Conservation (phyloP, 2,113 vertebrate species). For the Antechinus flavipes region DNA sequence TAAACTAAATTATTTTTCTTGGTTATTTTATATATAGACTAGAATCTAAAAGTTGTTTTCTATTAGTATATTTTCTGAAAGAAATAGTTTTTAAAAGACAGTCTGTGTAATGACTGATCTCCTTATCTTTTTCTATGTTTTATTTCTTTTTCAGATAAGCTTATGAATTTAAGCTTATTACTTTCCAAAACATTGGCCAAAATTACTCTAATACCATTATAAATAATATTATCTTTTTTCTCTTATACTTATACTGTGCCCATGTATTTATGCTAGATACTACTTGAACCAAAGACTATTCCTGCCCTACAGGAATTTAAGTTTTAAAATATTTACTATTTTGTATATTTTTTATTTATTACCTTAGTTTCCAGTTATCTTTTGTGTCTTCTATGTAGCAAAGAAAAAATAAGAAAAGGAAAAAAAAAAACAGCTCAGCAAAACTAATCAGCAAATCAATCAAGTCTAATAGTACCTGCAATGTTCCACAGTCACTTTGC, state of each 20-base stretch:
- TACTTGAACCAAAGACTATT: background rate
- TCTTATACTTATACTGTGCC: background rate
- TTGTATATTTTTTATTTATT: background rate
- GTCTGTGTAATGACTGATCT: background rate
- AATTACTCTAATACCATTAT: background rate
- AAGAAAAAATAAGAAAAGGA: background rate
- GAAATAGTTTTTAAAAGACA: background rate
- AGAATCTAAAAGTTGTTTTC: background rate
- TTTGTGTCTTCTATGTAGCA: background rate
- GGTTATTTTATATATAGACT: background rate
- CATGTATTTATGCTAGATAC: background rate
- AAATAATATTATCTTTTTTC: background rate
- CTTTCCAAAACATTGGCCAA: background rate
- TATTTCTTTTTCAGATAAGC: background rate
- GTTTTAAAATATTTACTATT: background rate
- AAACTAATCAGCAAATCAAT: background rate
- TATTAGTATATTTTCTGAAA: conserved; percentile 7
- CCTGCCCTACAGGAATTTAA: background rate
- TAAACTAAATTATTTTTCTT: background rate
- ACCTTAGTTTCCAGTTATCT: background rate
- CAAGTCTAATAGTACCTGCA: background rate
- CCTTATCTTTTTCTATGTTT: background rate
- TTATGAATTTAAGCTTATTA: background rate
- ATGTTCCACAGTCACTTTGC: background rate
- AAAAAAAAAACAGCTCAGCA: background rate